Percentiles rank a stretch among this genome's conserved stretches.
These are phyloP conservation scores for Metallyticus violacea DNA, from an alignment of 2,888 invertebrate species.

Conservation along the genomic window DNA sequence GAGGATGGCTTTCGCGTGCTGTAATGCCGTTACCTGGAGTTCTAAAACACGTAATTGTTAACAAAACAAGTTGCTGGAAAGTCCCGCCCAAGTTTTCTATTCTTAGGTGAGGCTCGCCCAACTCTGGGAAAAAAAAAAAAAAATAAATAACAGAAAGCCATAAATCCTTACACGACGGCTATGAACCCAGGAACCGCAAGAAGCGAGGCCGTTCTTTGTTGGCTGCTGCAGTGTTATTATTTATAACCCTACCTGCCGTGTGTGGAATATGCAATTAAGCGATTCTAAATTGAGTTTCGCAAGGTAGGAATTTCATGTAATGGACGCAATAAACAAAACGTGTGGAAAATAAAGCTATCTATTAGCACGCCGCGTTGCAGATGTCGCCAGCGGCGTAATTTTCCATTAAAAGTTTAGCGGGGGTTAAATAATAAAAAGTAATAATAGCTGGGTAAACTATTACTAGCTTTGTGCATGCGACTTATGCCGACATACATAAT, in stretches of 20 bases:
- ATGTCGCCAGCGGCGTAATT: background rate
- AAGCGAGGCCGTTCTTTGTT: background rate
- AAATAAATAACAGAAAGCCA: no score
- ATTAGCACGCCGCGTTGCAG: background rate
- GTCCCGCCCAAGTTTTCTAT: background rate
- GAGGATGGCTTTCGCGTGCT: background rate
- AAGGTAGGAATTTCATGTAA: background rate
- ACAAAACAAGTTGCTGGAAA: background rate
- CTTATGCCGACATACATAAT: background rate
- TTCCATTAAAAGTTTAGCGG: background rate
- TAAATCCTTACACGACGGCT: background rate
- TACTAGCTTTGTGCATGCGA: background rate
- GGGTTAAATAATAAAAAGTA: background rate
- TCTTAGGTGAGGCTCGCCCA: background rate
- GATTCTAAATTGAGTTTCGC: background rate
- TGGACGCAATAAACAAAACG: background rate
- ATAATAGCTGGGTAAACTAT: background rate
- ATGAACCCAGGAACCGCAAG: background rate
- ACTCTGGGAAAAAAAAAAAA: background rate
- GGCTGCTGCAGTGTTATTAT: background rate
- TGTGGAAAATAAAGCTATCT: background rate
- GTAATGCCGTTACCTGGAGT: background rate
- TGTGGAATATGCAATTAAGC: background rate
- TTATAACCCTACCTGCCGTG: background rate
- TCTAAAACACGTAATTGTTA: background rate